Evolutionary conservation across 2,888 invertebrate genomes (phyloP), one percentile per base, ranked within the genome.

Genomic region (Drosophila mimica): DNA sequence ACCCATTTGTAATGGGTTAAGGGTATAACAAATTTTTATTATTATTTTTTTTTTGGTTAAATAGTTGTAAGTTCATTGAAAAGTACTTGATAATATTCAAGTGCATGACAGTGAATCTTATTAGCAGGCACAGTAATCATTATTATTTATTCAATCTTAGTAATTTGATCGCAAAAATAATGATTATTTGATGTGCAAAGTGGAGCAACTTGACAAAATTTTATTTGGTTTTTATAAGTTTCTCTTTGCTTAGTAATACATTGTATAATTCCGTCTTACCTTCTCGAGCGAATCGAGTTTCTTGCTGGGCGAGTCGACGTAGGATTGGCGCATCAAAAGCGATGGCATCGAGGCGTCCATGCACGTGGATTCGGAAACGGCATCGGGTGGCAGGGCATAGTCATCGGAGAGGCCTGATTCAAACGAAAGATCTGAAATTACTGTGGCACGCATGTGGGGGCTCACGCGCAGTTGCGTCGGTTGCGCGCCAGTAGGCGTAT

Each of bases 321-420:
- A 95, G 40, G 95, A 94, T 59, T 95, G 94, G 4, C 95, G 94
- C 94, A 95, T 94, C 62, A 95, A 85, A 25, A 95, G 91, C 61
- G 95, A 95, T 17, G 95, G 95, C 93, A 96, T 95, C 43, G 96
- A 96, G 31, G 96, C 96, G 88, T 97, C 97, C 92, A 96, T 95
- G 80, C 95, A 96, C 13, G 96, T 96, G 51, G 96, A 96, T 92
- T 96, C 96, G 70, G 97, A 97, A 25, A 97, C 95, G 0, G 98
- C 98, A 93, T 99, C 99, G 13, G 99, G 99, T 13, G 99, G 99
- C 90, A 99, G 96, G 69, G 98, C 98, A 93, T 99, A 99, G 94
- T 99, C 99, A 92, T 98, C 98, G 40, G 98, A 98, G 94, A 98
- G 96, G 88, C 98, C 98, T 67, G 98, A 98, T 93, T 98, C 98